Percentiles rank a stretch among this genome's conserved stretches.
Evolutionary conservation across 1,140 invertebrate species (phyloP).

Genomic region (Aricia agestis): DNA sequence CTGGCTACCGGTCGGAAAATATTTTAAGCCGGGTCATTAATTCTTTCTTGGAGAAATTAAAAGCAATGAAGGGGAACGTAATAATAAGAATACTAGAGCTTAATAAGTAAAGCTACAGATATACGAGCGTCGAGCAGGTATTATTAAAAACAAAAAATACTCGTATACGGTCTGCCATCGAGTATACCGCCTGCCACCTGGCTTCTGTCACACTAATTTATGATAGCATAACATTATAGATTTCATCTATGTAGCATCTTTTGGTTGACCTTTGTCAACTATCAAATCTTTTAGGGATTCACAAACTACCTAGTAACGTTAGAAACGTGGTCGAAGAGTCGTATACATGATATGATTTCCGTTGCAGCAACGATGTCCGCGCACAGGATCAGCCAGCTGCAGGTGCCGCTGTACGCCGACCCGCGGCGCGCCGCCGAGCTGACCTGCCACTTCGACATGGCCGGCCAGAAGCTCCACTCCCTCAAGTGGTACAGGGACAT

Average conservation of each 20-base stretch:
- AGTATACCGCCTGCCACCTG: too few species aligned
- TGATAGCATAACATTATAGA: too few species aligned
- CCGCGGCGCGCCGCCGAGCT: constrained; percentile 62
- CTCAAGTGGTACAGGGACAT: constrained; percentile 66
- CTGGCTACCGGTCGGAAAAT: background rate
- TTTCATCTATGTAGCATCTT: too few species aligned
- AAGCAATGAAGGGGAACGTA: background rate
- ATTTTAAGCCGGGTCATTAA: background rate
- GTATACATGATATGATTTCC: constrained; percentile 3
- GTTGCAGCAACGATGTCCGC: constrained; percentile 51
- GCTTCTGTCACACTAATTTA: too few species aligned
- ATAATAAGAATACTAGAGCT: too few species aligned
- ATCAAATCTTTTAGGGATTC: too few species aligned
- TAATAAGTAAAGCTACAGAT: too few species aligned
- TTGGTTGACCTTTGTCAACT: too few species aligned
- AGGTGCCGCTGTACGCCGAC: constrained; percentile 62
- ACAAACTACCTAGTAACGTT: too few species aligned
- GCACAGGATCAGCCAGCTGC: constrained; percentile 57
- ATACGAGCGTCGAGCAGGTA: too few species aligned
- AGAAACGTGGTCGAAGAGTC: background rate
- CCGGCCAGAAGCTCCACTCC: constrained; percentile 58
- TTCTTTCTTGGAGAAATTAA: background rate
- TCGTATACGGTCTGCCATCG: too few species aligned
- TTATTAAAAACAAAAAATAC: too few species aligned
- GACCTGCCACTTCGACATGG: constrained; percentile 64